Conservation (phyloP, 2,888 invertebrate genomes). For the Carcina quercana region DNA sequence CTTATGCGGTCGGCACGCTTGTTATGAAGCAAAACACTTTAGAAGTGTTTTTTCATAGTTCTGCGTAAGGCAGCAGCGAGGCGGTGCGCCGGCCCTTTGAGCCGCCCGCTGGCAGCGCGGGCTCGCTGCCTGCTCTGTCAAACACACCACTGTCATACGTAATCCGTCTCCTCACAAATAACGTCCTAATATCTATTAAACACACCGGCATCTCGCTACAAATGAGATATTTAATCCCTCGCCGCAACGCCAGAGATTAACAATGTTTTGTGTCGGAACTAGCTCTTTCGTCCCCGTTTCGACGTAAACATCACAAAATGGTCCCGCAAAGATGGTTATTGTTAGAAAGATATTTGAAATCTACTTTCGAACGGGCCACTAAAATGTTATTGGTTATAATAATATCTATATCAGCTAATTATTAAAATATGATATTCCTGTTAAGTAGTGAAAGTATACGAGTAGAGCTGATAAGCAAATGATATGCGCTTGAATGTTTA, state of each 20-base stretch:
- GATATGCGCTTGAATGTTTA: slow-evolving; percentile 26
- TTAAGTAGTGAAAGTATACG: slow-evolving; percentile 42
- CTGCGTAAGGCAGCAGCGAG: slow-evolving; percentile 44
- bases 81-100: slow-evolving; percentile 36
- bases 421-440: slow-evolving; percentile 22
- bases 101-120: slow-evolving; percentile 26
- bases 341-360: slow-evolving; percentile 20
- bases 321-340: slow-evolving; percentile 23
- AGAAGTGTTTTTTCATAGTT: slow-evolving; percentile 36
- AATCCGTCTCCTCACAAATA: slow-evolving; percentile 59
- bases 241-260: slow-evolving; percentile 62
- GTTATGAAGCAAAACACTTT: slow-evolving; percentile 30
- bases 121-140: slow-evolving; percentile 32
- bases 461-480: slow-evolving; percentile 41
- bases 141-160: slow-evolving; percentile 51
- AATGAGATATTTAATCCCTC: slow-evolving; percentile 55
- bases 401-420: slow-evolving; percentile 21
- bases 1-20: slow-evolving; percentile 25
- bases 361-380: slow-evolving; percentile 27
- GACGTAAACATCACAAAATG: slow-evolving; percentile 36
- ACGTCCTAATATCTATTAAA: no score
- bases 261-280: slow-evolving; percentile 52
- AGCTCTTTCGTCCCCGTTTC: slow-evolving; percentile 42
- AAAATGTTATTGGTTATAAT: slow-evolving; percentile 15
- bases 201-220: slow-evolving; percentile 55